Conservation (phyloP, 2,113 vertebrate genomes). For the Upupa epops region DNA sequence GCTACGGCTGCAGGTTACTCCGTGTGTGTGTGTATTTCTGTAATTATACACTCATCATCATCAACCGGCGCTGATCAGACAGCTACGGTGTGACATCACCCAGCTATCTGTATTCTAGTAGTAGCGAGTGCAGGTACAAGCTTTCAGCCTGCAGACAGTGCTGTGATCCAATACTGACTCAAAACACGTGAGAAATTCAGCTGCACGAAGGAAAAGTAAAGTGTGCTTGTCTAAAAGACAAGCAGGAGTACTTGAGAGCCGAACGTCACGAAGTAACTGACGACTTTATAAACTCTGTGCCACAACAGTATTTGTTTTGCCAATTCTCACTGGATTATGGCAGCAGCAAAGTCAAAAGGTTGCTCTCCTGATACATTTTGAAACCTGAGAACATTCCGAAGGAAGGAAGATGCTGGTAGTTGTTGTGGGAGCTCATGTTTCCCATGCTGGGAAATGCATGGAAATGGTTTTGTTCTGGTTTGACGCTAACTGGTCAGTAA, state of each 20-base stretch:
- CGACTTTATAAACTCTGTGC: not conserved
- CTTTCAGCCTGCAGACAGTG: not conserved
- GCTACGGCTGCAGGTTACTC: not conserved
- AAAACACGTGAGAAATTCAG: not conserved
- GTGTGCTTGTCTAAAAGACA: not conserved
- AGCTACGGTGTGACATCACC: not conserved
- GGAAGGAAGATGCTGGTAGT: conserved; percentile 43
- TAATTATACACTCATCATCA: not conserved
- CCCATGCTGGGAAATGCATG: conserved; percentile 34
- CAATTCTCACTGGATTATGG: conserved; percentile 44
- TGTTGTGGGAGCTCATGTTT: conserved; percentile 42
- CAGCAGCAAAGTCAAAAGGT: conserved; percentile 64
- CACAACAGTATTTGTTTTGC: conserved; percentile 27
- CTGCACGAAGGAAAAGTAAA: not conserved
- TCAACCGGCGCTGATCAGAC: not conserved
- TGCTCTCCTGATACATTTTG: conserved; percentile 46
- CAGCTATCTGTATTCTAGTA: not conserved
- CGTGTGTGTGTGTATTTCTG: not conserved
- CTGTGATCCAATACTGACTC: not conserved
- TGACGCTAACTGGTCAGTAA: not conserved
- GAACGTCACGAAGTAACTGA: conserved; percentile 10
- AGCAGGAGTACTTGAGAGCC: not conserved
- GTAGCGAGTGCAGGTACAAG: not conserved
- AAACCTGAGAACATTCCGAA: conserved; percentile 70
- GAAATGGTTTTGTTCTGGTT: not conserved